Evolutionary conservation across 1,140 invertebrate genomes (phyloP).

Genomic region (Amphibalanus amphitrite): DNA sequence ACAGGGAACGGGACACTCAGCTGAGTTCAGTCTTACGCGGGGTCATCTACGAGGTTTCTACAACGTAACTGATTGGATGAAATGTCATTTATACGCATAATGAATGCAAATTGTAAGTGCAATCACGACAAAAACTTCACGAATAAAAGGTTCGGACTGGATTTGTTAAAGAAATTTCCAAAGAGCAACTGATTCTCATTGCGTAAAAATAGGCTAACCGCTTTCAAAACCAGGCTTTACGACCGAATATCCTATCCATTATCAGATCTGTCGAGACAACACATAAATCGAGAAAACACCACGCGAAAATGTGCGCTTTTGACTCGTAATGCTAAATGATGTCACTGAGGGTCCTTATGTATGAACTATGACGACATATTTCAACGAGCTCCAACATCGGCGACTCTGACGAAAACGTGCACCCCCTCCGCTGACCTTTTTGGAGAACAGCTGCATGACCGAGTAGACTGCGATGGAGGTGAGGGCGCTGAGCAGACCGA

Average conservation of each 20-base stretch:
- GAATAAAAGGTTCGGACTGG: slow-evolving; percentile 1
- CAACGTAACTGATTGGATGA: not conserved
- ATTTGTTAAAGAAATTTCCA: not conserved
- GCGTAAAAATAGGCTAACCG: too few species aligned
- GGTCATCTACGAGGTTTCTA: too few species aligned
- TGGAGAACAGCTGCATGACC: slow-evolving; percentile 86
- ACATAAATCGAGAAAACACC: not conserved
- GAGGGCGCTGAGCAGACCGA: slow-evolving; percentile 72
- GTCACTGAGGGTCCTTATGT: not conserved
- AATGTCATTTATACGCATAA: slow-evolving; percentile 6
- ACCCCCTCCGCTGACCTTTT: slow-evolving; percentile 46
- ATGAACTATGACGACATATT: too few species aligned
- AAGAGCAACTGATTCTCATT: too few species aligned
- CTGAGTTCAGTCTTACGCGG: not conserved
- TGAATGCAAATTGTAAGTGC: slow-evolving; percentile 8
- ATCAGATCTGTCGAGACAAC: too few species aligned
- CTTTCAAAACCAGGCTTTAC: too few species aligned
- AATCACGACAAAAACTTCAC: slow-evolving; percentile 3
- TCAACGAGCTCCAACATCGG: too few species aligned
- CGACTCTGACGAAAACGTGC: too few species aligned
- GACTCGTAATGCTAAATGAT: too few species aligned
- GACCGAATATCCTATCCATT: too few species aligned
- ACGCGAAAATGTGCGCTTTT: slow-evolving; percentile 3
- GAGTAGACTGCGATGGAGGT: slow-evolving; percentile 78
- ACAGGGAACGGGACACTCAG: slow-evolving; percentile 11